Conservation (phyloP, 2,888 invertebrate genomes). For the Synergus umbraculus region DNA sequence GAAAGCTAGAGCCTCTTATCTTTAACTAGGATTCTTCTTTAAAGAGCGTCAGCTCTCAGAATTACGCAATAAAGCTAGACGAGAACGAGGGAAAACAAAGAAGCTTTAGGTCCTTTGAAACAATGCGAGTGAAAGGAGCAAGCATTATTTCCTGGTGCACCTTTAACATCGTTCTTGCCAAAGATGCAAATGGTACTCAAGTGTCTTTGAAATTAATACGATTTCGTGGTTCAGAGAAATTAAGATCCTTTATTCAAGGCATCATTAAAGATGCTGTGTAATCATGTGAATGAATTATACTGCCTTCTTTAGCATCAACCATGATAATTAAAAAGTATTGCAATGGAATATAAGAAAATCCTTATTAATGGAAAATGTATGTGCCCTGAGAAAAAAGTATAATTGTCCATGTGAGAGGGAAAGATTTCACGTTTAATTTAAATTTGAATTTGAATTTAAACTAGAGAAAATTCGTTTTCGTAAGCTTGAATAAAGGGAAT, state of each 20-base stretch:
- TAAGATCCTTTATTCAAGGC: conserved; percentile 26
- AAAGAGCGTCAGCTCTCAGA: neutral
- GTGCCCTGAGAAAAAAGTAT: neutral
- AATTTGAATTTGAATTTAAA: neutral
- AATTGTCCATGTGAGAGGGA: neutral
- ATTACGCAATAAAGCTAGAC: conserved; percentile 17
- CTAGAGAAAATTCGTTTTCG: neutral
- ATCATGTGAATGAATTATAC: neutral
- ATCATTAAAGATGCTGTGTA: conserved; percentile 2
- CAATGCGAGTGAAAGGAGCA: conserved; percentile 24
- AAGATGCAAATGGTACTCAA: conserved; percentile 22
- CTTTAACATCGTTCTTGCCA: neutral
- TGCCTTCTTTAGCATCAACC: neutral
- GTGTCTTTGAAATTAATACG: conserved; percentile 36
- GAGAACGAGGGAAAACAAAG: conserved; percentile 16
- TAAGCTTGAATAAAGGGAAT: neutral
- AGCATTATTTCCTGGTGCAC: conserved; percentile 23
- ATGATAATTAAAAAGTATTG: neutral
- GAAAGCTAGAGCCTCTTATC: neutral
- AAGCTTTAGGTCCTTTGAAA: conserved; percentile 25
- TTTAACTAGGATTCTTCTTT: neutral
- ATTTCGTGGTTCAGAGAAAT: conserved; percentile 23
- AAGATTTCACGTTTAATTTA: neutral
- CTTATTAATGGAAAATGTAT: neutral
- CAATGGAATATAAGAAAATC: neutral